phyloP scores from a whole-genome alignment of 2,888 invertebrate species.

The Emmelina monodactyla region DNA sequence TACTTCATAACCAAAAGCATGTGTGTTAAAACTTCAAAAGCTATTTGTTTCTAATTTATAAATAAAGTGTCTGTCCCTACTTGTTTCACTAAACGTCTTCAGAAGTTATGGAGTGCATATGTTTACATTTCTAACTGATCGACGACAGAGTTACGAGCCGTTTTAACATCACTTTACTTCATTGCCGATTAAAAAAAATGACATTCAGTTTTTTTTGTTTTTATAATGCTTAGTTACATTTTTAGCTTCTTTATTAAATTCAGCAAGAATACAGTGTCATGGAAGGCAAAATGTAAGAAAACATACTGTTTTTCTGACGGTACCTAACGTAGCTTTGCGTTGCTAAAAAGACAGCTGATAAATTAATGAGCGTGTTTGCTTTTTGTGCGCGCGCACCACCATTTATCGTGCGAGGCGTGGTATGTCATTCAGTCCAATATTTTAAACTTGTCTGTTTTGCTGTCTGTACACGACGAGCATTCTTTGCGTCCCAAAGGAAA shows the following conservation, averaged over 20 bases:
- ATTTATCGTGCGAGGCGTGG: constrained; percentile 63
- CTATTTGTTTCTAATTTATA: too few species aligned
- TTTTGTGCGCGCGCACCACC: constrained; percentile 55
- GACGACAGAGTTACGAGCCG: constrained; percentile 53
- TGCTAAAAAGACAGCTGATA: constrained; percentile 64
- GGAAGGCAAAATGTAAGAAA: too few species aligned
- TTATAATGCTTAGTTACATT: too few species aligned
- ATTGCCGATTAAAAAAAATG: constrained; percentile 25
- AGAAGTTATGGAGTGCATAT: constrained; percentile 51
- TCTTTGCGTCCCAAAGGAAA: constrained; percentile 19
- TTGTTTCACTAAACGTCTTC: not conserved
- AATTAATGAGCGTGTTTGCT: constrained; percentile 63
- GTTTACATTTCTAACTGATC: constrained; percentile 45
- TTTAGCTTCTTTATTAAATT: too few species aligned
- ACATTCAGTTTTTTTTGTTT: too few species aligned
- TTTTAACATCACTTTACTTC: constrained; percentile 36
- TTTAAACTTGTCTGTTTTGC: constrained; percentile 61
- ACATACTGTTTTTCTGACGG: constrained; percentile 37
- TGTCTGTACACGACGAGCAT: constrained; percentile 53
- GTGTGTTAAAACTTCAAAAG: too few species aligned
- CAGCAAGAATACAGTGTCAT: too few species aligned
- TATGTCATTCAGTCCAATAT: constrained; percentile 67
- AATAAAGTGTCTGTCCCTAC: not conserved
- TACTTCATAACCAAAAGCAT: too few species aligned
- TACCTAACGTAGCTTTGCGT: constrained; percentile 37